Evolutionary conservation across 2,797 vertebrate species (phyloP).

Genomic region (Petrocephalus sullivani): DNA sequence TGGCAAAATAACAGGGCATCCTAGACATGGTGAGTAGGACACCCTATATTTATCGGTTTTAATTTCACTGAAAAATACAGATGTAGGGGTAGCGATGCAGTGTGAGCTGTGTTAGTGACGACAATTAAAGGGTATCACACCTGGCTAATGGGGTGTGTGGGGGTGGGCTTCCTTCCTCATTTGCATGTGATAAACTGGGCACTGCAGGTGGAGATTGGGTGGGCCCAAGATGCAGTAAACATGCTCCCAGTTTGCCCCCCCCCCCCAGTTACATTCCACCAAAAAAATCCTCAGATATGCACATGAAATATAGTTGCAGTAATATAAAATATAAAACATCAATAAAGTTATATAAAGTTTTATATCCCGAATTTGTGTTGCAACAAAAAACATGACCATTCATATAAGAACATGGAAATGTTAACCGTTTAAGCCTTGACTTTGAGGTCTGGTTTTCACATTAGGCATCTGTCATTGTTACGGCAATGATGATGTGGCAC

Average conservation of each 20-base stretch:
- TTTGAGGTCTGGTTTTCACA: not conserved
- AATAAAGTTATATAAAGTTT: not conserved
- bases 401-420: not conserved
- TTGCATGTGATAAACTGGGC: not conserved
- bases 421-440: not conserved
- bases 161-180: not conserved
- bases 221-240: not conserved
- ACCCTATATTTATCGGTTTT: not conserved
- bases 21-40: not conserved
- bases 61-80: not conserved
- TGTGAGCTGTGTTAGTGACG: not conserved
- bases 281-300: not conserved
- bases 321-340: not conserved
- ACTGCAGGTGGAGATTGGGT: not conserved
- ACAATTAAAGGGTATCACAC: not conserved
- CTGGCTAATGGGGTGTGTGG: not conserved
- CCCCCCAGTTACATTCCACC: not conserved
- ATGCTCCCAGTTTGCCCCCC: not conserved
- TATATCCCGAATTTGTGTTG: not conserved
- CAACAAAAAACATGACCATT: not conserved
- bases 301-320: not conserved
- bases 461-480: not conserved
- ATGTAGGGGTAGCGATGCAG: not conserved
- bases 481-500: not conserved
- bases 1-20: not conserved